Evolutionary conservation across 2,113 vertebrate genomes (phyloP).

Genomic region (Limnothrissa miodon): DNA sequence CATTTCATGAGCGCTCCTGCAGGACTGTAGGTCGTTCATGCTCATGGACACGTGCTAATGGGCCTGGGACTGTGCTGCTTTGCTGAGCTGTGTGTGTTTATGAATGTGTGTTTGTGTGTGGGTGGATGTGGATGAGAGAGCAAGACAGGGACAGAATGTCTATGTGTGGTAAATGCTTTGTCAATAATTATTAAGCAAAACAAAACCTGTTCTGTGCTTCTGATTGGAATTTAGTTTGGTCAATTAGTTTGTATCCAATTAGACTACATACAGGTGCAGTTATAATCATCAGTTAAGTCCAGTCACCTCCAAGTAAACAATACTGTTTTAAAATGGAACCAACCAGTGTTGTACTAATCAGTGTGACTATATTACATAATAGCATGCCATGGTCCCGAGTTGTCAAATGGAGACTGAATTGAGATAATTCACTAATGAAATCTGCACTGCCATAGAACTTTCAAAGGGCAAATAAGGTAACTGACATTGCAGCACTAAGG

Average conservation of each 20-base stretch:
- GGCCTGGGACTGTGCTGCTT: neutral
- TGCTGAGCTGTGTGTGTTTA: neutral
- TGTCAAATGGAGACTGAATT: neutral
- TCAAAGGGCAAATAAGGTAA: conserved; percentile 7
- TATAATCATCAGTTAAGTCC: neutral
- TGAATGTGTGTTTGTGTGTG: neutral
- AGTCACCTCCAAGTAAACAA: neutral
- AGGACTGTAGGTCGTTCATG: neutral
- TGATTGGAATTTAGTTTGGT: neutral
- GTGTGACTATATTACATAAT: conserved; percentile 2
- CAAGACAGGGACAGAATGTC: no score
- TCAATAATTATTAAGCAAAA: neutral
- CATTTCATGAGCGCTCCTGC: conserved; percentile 20
- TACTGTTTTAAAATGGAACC: neutral
- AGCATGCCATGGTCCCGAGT: neutral
- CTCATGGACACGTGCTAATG: neutral
- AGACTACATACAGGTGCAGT: neutral
- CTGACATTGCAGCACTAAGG: neutral
- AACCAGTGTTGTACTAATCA: neutral
- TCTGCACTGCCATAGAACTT: neutral
- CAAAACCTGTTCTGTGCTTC: neutral
- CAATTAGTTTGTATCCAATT: neutral
- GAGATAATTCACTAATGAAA: neutral
- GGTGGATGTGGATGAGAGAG: neutral
- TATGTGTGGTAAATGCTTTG: neutral